Evolutionary conservation across 2,113 vertebrate species (phyloP).

Genomic region (Eubucco bourcierii): DNA sequence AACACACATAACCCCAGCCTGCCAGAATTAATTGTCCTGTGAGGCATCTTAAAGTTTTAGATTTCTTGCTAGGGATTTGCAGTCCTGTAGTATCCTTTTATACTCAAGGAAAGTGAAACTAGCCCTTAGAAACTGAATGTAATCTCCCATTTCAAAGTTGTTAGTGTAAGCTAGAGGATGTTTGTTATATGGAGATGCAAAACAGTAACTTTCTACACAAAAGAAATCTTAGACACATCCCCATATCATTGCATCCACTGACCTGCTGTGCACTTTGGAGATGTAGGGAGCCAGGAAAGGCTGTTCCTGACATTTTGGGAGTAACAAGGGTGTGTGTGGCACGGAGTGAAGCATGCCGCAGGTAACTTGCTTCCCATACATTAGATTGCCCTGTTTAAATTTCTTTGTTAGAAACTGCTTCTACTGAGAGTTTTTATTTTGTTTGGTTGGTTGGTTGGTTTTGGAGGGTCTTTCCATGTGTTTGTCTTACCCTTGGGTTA

Average conservation of each 20-base stretch:
- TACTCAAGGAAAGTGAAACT: not conserved
- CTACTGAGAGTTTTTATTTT: not conserved
- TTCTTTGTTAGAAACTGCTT: not conserved
- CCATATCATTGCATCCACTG: rapidly evolving
- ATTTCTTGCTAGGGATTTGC: not conserved
- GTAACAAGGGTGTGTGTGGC: not conserved
- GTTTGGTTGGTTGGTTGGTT: not conserved
- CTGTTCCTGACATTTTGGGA: not conserved
- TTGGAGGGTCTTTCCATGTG: not conserved
- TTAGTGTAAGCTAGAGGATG: not conserved
- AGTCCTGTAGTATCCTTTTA: not conserved
- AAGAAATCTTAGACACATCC: rapidly evolving
- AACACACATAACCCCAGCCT: not conserved
- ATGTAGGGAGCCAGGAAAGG: not conserved
- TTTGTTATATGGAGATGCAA: not conserved
- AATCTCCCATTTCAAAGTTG: not conserved
- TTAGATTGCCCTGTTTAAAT: not conserved
- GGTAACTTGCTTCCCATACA: not conserved
- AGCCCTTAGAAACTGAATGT: not conserved
- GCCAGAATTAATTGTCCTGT: not conserved
- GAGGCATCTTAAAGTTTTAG: not conserved
- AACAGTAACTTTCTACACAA: not conserved
- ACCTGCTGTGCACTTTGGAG: not conserved
- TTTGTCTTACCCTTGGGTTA: too few species aligned
- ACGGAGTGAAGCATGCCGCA: rapidly evolving